A percentile compares a stretch with the other conserved stretches of the same genome.
phyloP scores from a whole-genome alignment of 2,113 vertebrate species.

The Numenius arquata region DNA sequence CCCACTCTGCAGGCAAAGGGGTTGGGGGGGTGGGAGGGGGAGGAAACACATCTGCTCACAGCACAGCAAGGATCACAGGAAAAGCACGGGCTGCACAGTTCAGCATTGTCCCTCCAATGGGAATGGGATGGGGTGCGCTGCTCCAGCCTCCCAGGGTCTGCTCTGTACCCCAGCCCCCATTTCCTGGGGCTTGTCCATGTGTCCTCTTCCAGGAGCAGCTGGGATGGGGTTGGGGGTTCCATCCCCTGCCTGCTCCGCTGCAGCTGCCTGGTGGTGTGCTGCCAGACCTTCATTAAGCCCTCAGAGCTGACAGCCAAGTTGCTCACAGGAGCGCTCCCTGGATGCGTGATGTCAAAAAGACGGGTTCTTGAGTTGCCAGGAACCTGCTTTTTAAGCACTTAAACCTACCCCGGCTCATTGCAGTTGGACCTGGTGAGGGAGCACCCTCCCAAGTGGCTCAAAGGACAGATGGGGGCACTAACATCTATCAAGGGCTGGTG shows the following conservation, averaged over 20 bases:
- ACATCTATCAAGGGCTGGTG: rapidly evolving
- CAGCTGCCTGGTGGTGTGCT: neutral
- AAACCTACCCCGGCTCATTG: neutral
- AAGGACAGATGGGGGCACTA: rapidly evolving
- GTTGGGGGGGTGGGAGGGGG: neutral
- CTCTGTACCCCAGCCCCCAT: rapidly evolving
- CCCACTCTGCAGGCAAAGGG: neutral
- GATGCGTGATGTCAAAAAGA: rapidly evolving
- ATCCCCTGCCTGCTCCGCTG: neutral
- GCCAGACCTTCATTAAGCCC: neutral
- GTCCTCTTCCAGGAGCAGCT: neutral
- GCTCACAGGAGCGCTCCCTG: rapidly evolving
- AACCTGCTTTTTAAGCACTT: neutral
- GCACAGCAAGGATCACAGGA: neutral
- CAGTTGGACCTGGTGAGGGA: rapidly evolving
- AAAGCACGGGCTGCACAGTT: neutral
- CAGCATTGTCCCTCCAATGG: rapidly evolving
- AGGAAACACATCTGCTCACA: neutral
- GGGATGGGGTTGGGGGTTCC: neutral
- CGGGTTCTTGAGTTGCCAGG: neutral
- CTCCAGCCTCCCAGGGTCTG: rapidly evolving
- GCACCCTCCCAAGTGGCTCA: neutral
- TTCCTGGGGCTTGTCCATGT: neutral
- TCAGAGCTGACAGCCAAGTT: neutral
- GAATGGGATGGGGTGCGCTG: rapidly evolving